Conservation (phyloP, 2,797 vertebrate genomes). For the Catharus ustulatus region DNA sequence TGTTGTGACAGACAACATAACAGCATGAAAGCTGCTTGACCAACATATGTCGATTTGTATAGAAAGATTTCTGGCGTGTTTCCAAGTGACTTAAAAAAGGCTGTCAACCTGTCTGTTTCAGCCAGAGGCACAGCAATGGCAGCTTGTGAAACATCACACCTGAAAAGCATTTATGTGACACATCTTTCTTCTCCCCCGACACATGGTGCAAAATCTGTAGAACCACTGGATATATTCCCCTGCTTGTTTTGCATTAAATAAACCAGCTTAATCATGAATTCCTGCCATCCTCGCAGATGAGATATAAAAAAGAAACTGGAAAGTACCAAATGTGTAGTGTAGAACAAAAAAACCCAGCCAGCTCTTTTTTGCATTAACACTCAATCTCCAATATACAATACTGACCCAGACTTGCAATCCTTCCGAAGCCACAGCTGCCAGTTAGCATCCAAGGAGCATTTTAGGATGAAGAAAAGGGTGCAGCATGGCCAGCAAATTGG, state of each 20-base stretch:
- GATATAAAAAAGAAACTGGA: background rate
- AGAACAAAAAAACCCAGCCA: background rate
- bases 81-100: background rate
- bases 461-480: background rate
- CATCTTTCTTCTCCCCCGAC: background rate
- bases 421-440: background rate
- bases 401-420: background rate
- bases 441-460: background rate
- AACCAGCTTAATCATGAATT: background rate
- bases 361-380: background rate
- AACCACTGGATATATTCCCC: background rate
- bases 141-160: conserved; percentile 2
- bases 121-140: conserved; percentile 17
- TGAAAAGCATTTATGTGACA: conserved; percentile 18
- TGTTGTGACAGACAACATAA: conserved; percentile 36
- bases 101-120: background rate
- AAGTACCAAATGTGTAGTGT: background rate
- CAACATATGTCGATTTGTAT: background rate
- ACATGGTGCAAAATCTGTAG: background rate
- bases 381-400: background rate
- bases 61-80: background rate
- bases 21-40: conserved; percentile 34
- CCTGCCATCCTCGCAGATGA: background rate
- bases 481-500: background rate
- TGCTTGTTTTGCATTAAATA: background rate